A percentile compares a stretch with the other conserved stretches of the same genome.
These are phyloP conservation scores for Campylomormyrus tamandua DNA, from an alignment of 2,113 vertebrate species.

Conservation along the genomic window DNA sequence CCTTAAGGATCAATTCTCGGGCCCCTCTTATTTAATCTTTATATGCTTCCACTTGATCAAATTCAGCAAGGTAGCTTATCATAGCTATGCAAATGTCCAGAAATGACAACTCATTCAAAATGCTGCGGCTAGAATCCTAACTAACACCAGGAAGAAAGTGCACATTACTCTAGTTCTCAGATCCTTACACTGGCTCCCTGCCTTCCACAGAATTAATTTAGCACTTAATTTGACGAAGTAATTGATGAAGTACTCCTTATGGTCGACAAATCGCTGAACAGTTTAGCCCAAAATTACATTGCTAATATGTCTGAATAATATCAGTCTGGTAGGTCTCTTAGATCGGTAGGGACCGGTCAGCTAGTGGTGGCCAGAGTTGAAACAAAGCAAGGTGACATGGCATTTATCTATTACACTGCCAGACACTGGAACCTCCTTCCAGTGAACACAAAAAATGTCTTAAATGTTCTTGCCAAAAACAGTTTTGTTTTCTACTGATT, in stretches of 20 bases:
- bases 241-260: background rate
- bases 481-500: background rate
- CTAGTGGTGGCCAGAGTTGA: background rate
- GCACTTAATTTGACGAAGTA: background rate
- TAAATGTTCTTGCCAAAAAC: background rate
- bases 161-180: background rate
- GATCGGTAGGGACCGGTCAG: background rate
- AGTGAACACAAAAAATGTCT: background rate
- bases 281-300: background rate
- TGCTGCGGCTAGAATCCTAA: background rate
- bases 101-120: background rate
- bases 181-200: background rate
- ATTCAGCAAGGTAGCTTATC: background rate
- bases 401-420: background rate
- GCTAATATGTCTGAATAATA: background rate
- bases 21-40: background rate
- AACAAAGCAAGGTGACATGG: background rate
- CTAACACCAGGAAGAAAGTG: background rate
- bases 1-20: background rate
- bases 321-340: background rate
- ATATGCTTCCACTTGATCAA: background rate
- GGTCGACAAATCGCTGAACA: background rate
- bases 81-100: background rate
- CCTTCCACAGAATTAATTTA: background rate
- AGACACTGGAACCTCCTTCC: background rate